A percentile compares a stretch with the other conserved stretches of the same genome.
Conservation (phyloP, 1,140 invertebrate genomes). For the Latrodectus geometricus region DNA sequence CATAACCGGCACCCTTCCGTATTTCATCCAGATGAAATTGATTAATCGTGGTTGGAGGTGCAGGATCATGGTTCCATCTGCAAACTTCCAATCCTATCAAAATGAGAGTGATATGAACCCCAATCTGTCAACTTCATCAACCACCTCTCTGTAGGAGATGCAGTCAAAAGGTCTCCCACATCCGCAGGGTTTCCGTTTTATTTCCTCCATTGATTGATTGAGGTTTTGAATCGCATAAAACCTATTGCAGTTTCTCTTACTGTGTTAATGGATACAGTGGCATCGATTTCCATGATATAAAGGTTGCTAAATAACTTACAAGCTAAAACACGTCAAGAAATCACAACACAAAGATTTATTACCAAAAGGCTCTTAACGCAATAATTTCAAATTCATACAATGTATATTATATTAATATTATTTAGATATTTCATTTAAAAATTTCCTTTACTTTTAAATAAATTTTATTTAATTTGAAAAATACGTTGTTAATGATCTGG, state of each 20-base stretch:
- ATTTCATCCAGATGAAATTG: conserved; percentile 13
- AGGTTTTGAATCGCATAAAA: not conserved
- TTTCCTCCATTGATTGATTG: not conserved
- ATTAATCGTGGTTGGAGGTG: conserved; percentile 29
- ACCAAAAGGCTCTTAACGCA: no score
- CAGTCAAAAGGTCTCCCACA: conserved; percentile 22
- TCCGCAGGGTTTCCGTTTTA: not conserved
- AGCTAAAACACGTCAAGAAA: no score
- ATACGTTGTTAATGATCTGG: no score
- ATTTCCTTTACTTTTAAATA: no score
- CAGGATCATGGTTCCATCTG: not conserved
- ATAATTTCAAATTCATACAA: no score
- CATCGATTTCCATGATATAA: no score
- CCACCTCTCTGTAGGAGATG: conserved; percentile 3
- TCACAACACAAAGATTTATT: no score
- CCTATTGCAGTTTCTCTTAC: not conserved
- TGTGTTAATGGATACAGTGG: not conserved
- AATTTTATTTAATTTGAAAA: no score
- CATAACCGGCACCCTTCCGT: not conserved
- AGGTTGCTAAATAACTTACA: no score
- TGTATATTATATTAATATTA: no score
- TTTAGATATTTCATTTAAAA: no score
- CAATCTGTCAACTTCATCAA: conserved; percentile 53
- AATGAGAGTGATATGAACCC: conserved; percentile 3
- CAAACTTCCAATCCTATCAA: conserved; percentile 2